These are phyloP conservation scores for Odontesthes bonariensis DNA, from an alignment of 2,113 vertebrate species.

Conservation along the genomic window DNA sequence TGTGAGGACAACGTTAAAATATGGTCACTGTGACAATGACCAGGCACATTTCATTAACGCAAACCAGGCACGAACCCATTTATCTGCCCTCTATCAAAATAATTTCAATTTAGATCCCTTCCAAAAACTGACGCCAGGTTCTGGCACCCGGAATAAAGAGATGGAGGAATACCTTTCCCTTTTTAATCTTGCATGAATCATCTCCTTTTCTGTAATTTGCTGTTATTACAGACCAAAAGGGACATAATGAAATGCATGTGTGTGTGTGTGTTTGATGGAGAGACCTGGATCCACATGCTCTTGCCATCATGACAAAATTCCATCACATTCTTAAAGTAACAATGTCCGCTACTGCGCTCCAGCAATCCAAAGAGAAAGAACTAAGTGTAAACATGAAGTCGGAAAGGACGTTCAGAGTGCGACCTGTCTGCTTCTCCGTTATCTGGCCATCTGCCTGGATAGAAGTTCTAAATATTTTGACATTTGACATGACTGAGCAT, in stretches of 20 bases:
- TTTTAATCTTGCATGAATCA: constrained; percentile 39
- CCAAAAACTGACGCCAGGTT: constrained; percentile 40
- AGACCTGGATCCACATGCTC: constrained; percentile 15
- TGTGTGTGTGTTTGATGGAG: neutral
- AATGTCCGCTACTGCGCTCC: constrained; percentile 12
- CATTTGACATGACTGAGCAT: constrained; percentile 76
- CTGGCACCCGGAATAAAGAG: constrained; percentile 38
- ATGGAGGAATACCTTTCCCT: constrained; percentile 44
- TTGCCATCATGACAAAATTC: constrained; percentile 2
- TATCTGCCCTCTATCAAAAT: constrained; percentile 59
- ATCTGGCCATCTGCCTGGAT: constrained; percentile 74
- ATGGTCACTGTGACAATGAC: constrained; percentile 54
- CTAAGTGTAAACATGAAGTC: constrained; percentile 69
- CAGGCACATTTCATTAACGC: constrained; percentile 65
- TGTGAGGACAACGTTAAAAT: constrained; percentile 47
- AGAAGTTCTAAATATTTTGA: constrained; percentile 84
- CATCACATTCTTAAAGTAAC: constrained; percentile 30
- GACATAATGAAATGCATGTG: neutral
- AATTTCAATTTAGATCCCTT: constrained; percentile 52
- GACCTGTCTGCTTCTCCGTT: constrained; percentile 57
- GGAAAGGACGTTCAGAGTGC: constrained; percentile 43
- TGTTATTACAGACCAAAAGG: constrained; percentile 7
- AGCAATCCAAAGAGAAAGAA: constrained; percentile 39
- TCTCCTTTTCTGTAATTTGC: constrained; percentile 33
- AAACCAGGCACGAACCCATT: constrained; percentile 66